phyloP scores from a whole-genome alignment of 2,888 invertebrate species.

The Eristalis arbustorum region DNA sequence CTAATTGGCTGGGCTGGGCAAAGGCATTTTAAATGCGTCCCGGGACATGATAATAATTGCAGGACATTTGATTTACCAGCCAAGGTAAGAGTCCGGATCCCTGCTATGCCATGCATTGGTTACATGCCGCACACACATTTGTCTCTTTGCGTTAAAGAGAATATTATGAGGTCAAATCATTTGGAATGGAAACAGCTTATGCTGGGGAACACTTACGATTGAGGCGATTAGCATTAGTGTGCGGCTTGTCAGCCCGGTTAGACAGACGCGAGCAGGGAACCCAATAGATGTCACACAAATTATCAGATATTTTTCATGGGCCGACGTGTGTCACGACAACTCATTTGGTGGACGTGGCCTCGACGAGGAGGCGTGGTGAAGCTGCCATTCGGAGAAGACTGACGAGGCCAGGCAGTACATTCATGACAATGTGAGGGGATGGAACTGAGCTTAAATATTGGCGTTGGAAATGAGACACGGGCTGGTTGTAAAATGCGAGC shows the following conservation, averaged over 20 bases:
- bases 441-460: too few species aligned
- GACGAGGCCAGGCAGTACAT: too few species aligned
- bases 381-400: too few species aligned
- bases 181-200: constrained; percentile 1
- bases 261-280: neutral
- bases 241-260: neutral
- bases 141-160: neutral
- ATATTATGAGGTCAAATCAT: constrained; percentile 15
- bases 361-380: too few species aligned
- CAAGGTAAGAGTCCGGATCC: constrained; percentile 4
- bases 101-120: neutral
- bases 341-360: neutral
- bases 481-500: too few species aligned
- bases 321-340: neutral
- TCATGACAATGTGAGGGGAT: too few species aligned
- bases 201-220: neutral
- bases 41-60: constrained; percentile 48
- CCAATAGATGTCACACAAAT: neutral
- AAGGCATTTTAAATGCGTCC: constrained; percentile 30
- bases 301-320: neutral
- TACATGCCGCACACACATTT: neutral
- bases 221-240: constrained; percentile 1
- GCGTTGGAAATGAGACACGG: too few species aligned
- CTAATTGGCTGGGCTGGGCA: constrained; percentile 48
- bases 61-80: constrained; percentile 40